Conservation (phyloP, 2,888 invertebrate species). For the Cephus spinipes region DNA sequence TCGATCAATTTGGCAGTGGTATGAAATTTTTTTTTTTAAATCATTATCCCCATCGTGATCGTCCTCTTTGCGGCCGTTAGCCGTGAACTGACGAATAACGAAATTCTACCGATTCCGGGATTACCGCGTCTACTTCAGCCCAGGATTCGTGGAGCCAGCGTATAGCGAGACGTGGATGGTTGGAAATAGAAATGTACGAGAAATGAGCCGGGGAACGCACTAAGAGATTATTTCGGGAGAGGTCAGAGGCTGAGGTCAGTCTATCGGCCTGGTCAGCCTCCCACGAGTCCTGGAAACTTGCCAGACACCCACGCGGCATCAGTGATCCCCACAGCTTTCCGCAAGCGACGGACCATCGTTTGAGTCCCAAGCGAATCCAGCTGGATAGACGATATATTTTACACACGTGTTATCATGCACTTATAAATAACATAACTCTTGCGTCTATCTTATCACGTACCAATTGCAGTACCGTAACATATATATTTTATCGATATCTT, state of each 20-base stretch:
- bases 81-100: background rate
- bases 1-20: no score
- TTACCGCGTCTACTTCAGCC: background rate
- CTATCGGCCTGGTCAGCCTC: constrained; percentile 65
- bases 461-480: background rate
- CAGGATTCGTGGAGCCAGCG: constrained; percentile 16
- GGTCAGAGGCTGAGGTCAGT: constrained; percentile 67
- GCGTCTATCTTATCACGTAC: background rate
- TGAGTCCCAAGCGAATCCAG: background rate
- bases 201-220: constrained; percentile 39
- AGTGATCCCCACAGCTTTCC: background rate
- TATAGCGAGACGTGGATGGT: constrained; percentile 33
- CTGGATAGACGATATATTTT: background rate
- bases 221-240: constrained; percentile 63
- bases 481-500: background rate
- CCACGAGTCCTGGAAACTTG: constrained; percentile 62
- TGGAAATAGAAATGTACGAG: constrained; percentile 51
- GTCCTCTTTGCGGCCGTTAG: background rate
- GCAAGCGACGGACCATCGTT: background rate
- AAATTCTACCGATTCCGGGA: background rate
- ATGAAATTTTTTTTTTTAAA: no score
- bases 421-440: background rate
- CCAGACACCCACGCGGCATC: constrained; percentile 40
- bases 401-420: background rate
- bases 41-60: background rate